Conservation (phyloP, 2,888 invertebrate species). For the Lobophora halterata region DNA sequence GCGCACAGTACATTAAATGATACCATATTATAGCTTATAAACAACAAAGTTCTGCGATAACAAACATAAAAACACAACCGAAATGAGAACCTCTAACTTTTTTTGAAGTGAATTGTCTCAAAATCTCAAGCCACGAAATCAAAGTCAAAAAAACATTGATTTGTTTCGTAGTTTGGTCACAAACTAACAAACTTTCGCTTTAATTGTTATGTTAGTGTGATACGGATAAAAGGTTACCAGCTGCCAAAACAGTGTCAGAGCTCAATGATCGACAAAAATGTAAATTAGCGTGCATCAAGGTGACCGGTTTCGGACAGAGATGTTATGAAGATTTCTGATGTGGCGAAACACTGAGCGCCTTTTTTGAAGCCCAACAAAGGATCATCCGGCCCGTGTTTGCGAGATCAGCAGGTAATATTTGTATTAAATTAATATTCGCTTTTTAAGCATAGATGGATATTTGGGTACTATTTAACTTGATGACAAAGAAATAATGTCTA, state of each 20-base stretch:
- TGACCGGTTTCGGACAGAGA: slow-evolving; percentile 28
- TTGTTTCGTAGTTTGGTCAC: too few relatives aligned
- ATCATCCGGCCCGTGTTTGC: slow-evolving; percentile 2
- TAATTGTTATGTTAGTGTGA: slow-evolving; percentile 26
- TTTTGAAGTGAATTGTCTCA: too few relatives aligned
- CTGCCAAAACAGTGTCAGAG: slow-evolving; percentile 30
- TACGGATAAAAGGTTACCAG: slow-evolving; percentile 26
- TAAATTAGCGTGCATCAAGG: slow-evolving; percentile 30
- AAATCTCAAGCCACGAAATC: too few relatives aligned
- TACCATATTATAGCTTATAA: too few relatives aligned
- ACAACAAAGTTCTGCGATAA: too few relatives aligned
- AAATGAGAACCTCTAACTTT: too few relatives aligned
- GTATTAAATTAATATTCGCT: background rate
- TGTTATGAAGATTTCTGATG: slow-evolving; percentile 13
- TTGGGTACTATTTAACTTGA: too few relatives aligned
- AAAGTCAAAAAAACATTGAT: too few relatives aligned
- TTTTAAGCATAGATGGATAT: background rate
- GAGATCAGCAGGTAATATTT: slow-evolving; percentile 3
- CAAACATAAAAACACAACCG: too few relatives aligned
- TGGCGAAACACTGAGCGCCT: slow-evolving; percentile 1
- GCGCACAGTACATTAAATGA: too few relatives aligned
- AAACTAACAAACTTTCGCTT: too few relatives aligned
- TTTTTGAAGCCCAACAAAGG: slow-evolving; percentile 6
- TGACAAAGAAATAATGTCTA: too few relatives aligned
- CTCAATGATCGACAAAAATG: slow-evolving; percentile 29